Evolutionary conservation across 2,113 vertebrate species (phyloP).

Genomic region (Channa maculata): DNA sequence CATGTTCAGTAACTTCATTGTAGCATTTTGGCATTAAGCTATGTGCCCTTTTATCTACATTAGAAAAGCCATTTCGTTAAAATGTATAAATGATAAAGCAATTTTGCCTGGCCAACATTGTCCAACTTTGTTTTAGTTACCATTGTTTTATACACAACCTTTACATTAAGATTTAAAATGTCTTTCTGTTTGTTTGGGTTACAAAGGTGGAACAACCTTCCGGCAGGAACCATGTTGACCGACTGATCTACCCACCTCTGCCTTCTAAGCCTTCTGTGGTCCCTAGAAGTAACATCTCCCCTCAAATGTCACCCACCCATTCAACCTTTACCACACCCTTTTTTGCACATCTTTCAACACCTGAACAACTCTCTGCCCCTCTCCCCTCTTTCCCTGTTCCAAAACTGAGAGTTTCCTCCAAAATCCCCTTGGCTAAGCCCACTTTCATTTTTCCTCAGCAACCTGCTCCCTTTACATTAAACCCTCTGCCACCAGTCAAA

Average conservation of each 20-base stretch:
- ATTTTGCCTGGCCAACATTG: background rate
- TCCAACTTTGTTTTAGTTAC: background rate
- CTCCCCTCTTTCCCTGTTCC: background rate
- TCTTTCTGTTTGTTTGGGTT: background rate
- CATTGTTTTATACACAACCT: background rate
- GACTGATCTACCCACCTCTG: slow-evolving; percentile 86
- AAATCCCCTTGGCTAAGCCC: slow-evolving; percentile 24
- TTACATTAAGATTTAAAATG: too few species aligned
- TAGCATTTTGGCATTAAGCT: too few species aligned
- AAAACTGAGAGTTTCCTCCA: slow-evolving; percentile 6
- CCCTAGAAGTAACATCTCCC: slow-evolving; percentile 10
- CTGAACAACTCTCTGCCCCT: background rate
- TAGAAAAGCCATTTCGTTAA: too few species aligned
- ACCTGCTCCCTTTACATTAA: slow-evolving; percentile 8
- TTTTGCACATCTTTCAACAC: slow-evolving; percentile 1
- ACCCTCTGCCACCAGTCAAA: background rate
- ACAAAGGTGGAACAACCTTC: slow-evolving; percentile 85
- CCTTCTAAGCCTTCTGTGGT: slow-evolving; percentile 13
- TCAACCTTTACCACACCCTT: background rate
- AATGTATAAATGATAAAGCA: background rate
- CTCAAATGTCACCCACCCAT: background rate
- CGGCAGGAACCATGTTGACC: slow-evolving; percentile 74
- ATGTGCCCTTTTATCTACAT: background rate
- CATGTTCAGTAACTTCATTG: background rate
- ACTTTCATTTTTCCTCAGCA: slow-evolving; percentile 36